A percentile compares a stretch with the other conserved stretches of the same genome.
Evolutionary conservation across 2,113 vertebrate species (phyloP).

Genomic region (Peucedramus taeniatus): DNA sequence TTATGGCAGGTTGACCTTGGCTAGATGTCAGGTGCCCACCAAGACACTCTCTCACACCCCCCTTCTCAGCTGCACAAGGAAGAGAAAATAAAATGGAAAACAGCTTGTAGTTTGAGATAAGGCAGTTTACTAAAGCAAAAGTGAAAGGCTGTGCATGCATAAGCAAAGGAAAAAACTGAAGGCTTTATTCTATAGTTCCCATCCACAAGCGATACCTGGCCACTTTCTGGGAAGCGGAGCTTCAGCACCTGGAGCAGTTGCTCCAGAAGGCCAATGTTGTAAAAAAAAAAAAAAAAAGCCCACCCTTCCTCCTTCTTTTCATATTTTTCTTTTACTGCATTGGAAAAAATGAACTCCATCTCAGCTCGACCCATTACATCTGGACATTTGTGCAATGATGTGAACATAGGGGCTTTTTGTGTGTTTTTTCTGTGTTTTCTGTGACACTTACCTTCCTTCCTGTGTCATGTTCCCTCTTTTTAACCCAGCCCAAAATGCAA

Average conservation of each 20-base stretch:
- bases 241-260: neutral
- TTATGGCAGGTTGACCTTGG: neutral
- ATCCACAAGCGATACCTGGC: fast-evolving
- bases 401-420: neutral
- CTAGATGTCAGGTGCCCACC: neutral
- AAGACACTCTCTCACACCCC: fast-evolving
- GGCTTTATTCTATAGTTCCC: neutral
- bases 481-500: neutral
- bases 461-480: neutral
- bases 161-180: fast-evolving
- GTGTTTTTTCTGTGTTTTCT: neutral
- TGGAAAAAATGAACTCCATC: neutral
- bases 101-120: neutral
- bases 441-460: neutral
- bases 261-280: neutral
- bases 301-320: neutral
- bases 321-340: neutral
- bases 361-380: neutral
- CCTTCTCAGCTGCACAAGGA: neutral
- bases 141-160: neutral
- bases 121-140: neutral
- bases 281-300: neutral
- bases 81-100: neutral
- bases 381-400: neutral
- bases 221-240: neutral